Base-by-base conservation (phyloP, 2,113 vertebrate genomes). In the Tachycineta bicolor region DNA sequence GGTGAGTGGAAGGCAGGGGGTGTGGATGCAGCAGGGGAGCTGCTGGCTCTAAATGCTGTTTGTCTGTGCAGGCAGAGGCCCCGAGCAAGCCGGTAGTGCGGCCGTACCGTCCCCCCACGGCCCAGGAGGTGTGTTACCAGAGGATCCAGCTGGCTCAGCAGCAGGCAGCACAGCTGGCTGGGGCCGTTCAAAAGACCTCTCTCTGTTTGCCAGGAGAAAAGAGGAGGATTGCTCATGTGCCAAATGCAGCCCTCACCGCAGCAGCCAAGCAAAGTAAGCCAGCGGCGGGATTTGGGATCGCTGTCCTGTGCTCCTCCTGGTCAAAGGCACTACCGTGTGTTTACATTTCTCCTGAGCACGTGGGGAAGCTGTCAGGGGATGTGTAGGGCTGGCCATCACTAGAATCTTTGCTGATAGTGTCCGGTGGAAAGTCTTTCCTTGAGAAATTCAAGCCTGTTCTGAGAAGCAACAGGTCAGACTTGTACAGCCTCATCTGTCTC, bases 111-210 rank as follows among this genome's bases (percentile, higher is more conserved):
- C 98, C 98, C 23, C 98, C 98, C 12, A 98, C 98, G 0, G 98
- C 99, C 1, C 99, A 99, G 97, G 99, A 99, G 96, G 98, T 99
- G 46, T 99, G 99, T 88, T 99, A 99, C 96, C 98, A 98, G 93
- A 98, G 99, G 34, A 99, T 99, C 97, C 98, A 99, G 97, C 97
- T 98, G 81, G 99, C 99, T 0, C 99, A 99, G 97, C 97, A 98
- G 95, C 99, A 98, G 96, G 12, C 97, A 0, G 95, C 97, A 39
- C 98, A 98, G 85, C 96, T 98, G 50, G 98, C 97, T 4, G 94
- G 96, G 5, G 93, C 56, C 41, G 98, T 81, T 93, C 98, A 50
- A 60, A 97, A 75, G 95, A 92, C 81, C 26, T 93, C 96, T 23
- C 93, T 94, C 37, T 90, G 96, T 86, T 94, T 59, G 84, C 97